Evolutionary conservation across 2,797 vertebrate genomes (phyloP).

Genomic region (Dryobates pubescens): DNA sequence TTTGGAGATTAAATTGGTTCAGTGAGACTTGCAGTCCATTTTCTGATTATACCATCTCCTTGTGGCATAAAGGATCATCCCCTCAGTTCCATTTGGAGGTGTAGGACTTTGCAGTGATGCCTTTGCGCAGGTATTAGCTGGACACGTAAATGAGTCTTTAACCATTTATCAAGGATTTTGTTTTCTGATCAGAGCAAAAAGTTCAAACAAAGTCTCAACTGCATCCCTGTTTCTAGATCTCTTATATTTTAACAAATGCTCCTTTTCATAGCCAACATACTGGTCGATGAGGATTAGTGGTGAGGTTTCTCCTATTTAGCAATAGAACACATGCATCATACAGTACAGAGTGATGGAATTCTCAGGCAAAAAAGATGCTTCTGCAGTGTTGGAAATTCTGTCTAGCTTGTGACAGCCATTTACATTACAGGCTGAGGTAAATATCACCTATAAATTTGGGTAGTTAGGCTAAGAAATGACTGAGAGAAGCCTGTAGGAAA

Average conservation of each 20-base stretch:
- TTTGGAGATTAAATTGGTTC: slow-evolving; percentile 46
- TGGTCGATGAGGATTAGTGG: neutral
- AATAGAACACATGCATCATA: neutral
- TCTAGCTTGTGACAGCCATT: neutral
- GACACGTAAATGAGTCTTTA: neutral
- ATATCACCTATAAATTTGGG: neutral
- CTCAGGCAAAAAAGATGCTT: neutral
- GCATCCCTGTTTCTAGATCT: neutral
- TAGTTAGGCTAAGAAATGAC: neutral
- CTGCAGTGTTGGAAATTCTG: neutral
- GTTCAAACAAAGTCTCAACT: neutral
- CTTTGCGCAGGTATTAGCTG: neutral
- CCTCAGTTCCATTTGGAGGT: fast-evolving
- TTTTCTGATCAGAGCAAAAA: neutral
- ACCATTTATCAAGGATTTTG: neutral
- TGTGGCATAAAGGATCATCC: neutral
- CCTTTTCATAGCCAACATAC: neutral
- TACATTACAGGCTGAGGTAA: neutral
- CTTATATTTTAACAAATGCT: neutral
- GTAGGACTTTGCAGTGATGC: neutral
- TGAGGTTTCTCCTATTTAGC: neutral
- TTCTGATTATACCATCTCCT: slow-evolving; percentile 43
- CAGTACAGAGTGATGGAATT: neutral
- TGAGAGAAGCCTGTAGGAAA: neutral
- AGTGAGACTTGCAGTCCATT: slow-evolving; percentile 50